Evolutionary conservation across 2,888 invertebrate genomes (phyloP).

Genomic region (Spialia ferax): DNA sequence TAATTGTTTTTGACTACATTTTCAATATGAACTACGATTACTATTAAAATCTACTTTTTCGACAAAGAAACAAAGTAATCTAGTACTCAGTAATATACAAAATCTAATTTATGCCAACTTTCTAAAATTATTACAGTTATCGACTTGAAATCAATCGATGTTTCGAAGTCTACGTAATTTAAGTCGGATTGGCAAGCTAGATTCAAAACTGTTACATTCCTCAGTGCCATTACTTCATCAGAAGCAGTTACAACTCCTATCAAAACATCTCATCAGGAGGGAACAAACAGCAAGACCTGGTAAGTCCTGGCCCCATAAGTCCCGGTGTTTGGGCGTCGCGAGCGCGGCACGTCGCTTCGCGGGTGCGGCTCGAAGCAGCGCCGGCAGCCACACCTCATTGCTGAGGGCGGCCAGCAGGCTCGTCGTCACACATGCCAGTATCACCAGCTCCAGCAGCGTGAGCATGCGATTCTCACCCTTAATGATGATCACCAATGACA

Average conservation of each 20-base stretch:
- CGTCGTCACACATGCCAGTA: slow-evolving; percentile 74
- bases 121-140: background rate
- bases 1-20: background rate
- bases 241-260: too few relatives aligned
- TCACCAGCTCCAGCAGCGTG: slow-evolving; percentile 66
- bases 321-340: slow-evolving; percentile 24
- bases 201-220: too few relatives aligned
- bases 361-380: slow-evolving; percentile 71
- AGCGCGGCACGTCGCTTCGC: slow-evolving; percentile 55
- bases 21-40: background rate
- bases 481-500: slow-evolving; percentile 12
- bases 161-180: too few relatives aligned
- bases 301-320: slow-evolving; percentile 47
- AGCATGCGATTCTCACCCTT: slow-evolving; percentile 59
- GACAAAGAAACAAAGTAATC: background rate
- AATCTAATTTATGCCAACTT: background rate
- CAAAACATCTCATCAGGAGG: too few relatives aligned
- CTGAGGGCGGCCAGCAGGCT: slow-evolving; percentile 66
- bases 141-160: background rate
- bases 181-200: background rate
- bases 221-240: too few relatives aligned
- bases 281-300: slow-evolving; percentile 42
- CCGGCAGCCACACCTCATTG: slow-evolving; percentile 77
- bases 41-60: background rate
- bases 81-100: background rate